Conservation (phyloP, 2,797 vertebrate genomes). For the Rhyacichthys aspro region DNA sequence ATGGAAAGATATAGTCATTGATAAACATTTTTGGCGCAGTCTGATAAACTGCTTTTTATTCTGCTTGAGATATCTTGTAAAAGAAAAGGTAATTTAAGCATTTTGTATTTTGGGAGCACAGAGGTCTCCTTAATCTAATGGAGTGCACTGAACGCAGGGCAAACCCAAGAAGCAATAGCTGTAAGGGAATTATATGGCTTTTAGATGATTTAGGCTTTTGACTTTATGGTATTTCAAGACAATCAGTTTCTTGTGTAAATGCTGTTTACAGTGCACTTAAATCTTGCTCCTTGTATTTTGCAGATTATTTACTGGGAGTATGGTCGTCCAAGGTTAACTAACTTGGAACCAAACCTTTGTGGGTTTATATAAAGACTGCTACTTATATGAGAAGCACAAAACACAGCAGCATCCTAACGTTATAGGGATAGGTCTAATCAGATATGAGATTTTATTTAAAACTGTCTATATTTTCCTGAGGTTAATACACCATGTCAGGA, state of each 20-base stretch:
- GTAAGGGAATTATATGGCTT: constrained; percentile 65
- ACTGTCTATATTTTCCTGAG: constrained; percentile 24
- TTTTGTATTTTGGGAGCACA: background rate
- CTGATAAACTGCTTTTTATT: constrained; percentile 19
- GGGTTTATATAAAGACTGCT: no score
- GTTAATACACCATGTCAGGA: constrained; percentile 35
- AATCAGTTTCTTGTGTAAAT: constrained; percentile 51
- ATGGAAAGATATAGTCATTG: background rate
- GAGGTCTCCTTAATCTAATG: constrained; percentile 19
- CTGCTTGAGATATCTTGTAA: constrained; percentile 4
- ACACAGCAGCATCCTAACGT: constrained; percentile 1
- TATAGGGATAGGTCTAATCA: constrained; percentile 21
- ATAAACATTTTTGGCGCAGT: constrained; percentile 12
- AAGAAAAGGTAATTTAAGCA: background rate
- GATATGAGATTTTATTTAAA: no score
- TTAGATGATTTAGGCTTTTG: constrained; percentile 67
- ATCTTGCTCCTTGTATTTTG: constrained; percentile 38
- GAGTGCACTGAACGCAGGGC: constrained; percentile 17
- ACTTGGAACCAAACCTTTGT: background rate
- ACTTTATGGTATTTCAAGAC: constrained; percentile 60
- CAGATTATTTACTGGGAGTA: constrained; percentile 38
- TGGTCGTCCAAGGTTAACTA: constrained; percentile 15
- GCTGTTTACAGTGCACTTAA: constrained; percentile 54
- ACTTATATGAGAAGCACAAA: no score
- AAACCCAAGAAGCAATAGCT: constrained; percentile 20